phyloP scores from a whole-genome alignment of 2,888 invertebrate genomes.

The Leptopilina drosophilae region DNA sequence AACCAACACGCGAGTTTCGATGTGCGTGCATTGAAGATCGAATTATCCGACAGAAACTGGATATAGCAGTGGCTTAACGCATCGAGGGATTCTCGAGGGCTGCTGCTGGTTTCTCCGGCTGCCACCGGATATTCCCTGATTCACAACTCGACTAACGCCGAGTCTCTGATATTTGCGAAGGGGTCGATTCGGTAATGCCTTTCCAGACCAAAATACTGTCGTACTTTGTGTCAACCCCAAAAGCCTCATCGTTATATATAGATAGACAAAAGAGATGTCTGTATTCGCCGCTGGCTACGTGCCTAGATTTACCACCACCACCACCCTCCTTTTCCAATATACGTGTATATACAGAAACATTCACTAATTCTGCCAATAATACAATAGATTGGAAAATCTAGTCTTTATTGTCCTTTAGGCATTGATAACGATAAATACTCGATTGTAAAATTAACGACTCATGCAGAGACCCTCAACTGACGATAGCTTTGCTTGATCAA shows the following conservation, averaged over 20 bases:
- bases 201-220: constrained; percentile 53
- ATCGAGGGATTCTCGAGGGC: constrained; percentile 59
- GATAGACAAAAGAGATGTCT: constrained; percentile 66
- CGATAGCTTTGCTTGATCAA: background rate
- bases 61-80: constrained; percentile 59
- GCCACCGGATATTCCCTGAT: constrained; percentile 70
- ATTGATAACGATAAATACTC: constrained; percentile 27
- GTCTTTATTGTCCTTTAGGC: constrained; percentile 20
- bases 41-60: constrained; percentile 67
- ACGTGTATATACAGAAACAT: too few relatives aligned
- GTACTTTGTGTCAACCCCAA: constrained; percentile 57
- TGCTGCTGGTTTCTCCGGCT: constrained; percentile 66
- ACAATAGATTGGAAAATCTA: constrained; percentile 48
- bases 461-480: constrained; percentile 16
- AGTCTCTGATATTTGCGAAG: constrained; percentile 69
- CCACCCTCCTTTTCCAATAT: too few relatives aligned
- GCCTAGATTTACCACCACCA: constrained; percentile 57
- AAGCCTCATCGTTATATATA: constrained; percentile 62
- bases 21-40: constrained; percentile 58
- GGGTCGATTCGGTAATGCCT: constrained; percentile 59
- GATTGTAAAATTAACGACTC: constrained; percentile 11
- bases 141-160: constrained; percentile 68
- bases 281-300: constrained; percentile 59
- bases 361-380: constrained; percentile 71
- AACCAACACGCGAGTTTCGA: background rate